Evolutionary conservation across 2,113 vertebrate species (phyloP), one percentile per base, ranked within the genome.

Genomic region (Phycodurus eques): DNA sequence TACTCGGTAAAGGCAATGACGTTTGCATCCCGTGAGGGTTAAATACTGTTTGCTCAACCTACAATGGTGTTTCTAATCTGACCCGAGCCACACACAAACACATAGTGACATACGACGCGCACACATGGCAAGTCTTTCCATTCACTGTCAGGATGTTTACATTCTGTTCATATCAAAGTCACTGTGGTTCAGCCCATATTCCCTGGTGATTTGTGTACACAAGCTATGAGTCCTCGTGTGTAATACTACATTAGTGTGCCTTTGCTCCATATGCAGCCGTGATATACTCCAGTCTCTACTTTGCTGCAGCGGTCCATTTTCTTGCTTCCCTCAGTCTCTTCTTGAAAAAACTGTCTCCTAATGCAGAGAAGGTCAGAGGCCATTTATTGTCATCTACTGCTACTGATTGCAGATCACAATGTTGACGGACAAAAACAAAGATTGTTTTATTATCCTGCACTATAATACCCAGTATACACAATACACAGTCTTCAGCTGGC

Each of bases 71-170:
- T 64, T 66, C 59, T 69, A 77, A 80, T 76, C 78, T 81, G 80
- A 75, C 70, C 78, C 68, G 70, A 78, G 75, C 70, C 79, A 68
- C 67, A 70, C 59, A 61, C 59, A 61, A 61, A 61, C 59, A 35
- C 31, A 61, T 2, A 1, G 15, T 19, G 59, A 61, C 71, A 81
- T 22, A 43, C 42, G 27, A 27, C 43, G 14, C 43, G 44, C 43
- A 46, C 42, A 79, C 54, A 75, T 77, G 78, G 73, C 72, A 54
- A 75, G 53, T 79, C 76, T 83, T 71, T 88, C 86, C 83, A 87
- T 83, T 83, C 80, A 78, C 80, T 79, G 78, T 66, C 72, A 88
- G 90, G 88, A 89, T 91, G 89, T 92, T 92, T 91, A 92, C 83
- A 81, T 78, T 78, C 72, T 78, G 79, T 78, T 68, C 46, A 4